phyloP scores from a whole-genome alignment of 2,797 vertebrate species.

The Epinephelus awoara region DNA sequence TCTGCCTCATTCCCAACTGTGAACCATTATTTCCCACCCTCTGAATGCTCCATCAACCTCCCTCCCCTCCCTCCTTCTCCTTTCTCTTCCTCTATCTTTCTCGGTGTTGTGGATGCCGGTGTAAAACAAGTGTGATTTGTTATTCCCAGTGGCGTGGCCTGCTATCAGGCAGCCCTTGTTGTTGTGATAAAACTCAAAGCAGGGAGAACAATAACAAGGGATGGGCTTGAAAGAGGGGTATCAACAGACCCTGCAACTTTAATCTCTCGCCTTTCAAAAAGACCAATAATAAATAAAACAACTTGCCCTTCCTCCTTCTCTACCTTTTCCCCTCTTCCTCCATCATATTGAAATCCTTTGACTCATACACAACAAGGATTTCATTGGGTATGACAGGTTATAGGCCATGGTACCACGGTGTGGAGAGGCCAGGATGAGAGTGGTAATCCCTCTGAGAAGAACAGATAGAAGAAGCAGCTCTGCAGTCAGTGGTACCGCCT shows the following conservation, averaged over 20 bases:
- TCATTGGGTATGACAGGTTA: constrained; percentile 37
- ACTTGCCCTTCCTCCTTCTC: neutral
- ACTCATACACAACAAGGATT: constrained; percentile 41
- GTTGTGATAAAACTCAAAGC: constrained; percentile 64
- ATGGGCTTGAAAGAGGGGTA: constrained; percentile 32
- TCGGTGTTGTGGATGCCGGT: constrained; percentile 50
- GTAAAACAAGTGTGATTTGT: constrained; percentile 76
- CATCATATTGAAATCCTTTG: constrained; percentile 37
- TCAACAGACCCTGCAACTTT: constrained; percentile 38
- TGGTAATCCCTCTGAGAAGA: constrained; percentile 10
- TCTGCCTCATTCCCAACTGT: constrained; percentile 29
- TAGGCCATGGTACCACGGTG: neutral
- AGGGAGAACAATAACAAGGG: constrained; percentile 49
- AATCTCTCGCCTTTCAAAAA: constrained; percentile 46
- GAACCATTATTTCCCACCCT: constrained; percentile 41
- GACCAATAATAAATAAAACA: constrained; percentile 41
- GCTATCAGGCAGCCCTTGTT: constrained; percentile 61
- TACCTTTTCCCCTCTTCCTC: neutral
- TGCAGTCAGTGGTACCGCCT: neutral
- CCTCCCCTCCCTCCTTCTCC: neutral
- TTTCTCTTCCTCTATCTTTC: constrained; percentile 41
- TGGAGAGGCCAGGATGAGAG: neutral
- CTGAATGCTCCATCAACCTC: constrained; percentile 45
- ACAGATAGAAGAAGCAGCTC: neutral
- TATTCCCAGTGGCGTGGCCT: constrained; percentile 64